Percentiles rank a stretch among this genome's conserved stretches.
Evolutionary conservation across 37 sponge, comb jelly and placozoan species (phyloP).

Genomic region (Halisarca cf. caerulea): DNA sequence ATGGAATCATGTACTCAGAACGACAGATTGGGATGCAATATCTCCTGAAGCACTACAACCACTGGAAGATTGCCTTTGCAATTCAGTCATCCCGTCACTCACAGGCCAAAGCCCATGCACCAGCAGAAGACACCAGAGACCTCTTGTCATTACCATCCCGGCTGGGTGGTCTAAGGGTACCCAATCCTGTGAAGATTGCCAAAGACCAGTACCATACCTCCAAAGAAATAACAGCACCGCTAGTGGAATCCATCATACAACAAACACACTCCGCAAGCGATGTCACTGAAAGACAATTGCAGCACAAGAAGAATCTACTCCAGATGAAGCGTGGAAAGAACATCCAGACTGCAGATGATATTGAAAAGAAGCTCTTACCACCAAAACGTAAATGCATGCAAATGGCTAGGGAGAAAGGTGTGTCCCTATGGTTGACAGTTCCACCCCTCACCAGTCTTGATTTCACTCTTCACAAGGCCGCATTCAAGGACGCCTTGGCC

Average conservation of each 20-base stretch:
- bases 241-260: neutral
- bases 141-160: no score
- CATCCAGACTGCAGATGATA: no score
- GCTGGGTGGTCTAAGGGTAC: no score
- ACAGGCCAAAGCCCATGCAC: neutral
- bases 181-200: slow-evolving; percentile 1
- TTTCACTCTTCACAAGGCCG: neutral
- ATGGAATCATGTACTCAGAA: neutral
- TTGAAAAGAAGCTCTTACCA: neutral
- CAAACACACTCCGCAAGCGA: no score
- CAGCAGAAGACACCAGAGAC: neutral
- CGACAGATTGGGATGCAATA: neutral
- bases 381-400: neutral
- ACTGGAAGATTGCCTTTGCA: neutral
- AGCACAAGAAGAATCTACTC: no score
- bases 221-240: slow-evolving; percentile 28
- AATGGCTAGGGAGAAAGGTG: neutral
- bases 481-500: neutral
- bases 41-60: neutral
- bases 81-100: neutral
- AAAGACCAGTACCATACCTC: slow-evolving; percentile 20
- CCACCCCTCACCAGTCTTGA: neutral
- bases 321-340: no score
- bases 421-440: neutral
- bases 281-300: no score